A percentile compares a stretch with the other conserved stretches of the same genome.
phyloP scores from a whole-genome alignment of 2,888 invertebrate genomes.

The Lepidocyrtoides sp. region DNA sequence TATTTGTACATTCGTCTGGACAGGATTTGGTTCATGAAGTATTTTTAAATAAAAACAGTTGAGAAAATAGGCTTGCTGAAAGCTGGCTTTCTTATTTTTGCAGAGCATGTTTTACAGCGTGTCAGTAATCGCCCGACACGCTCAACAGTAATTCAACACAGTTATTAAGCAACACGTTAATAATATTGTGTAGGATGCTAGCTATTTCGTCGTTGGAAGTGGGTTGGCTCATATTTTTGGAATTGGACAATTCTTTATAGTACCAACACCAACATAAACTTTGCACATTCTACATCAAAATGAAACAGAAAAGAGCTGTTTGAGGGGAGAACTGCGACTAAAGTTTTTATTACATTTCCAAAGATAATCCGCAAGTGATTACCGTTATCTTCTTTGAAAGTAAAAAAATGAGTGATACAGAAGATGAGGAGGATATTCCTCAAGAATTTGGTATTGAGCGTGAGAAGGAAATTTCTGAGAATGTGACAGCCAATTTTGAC shows the following conservation, averaged over 20 bases:
- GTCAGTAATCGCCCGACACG: slow-evolving; percentile 48
- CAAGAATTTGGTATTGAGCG: slow-evolving; percentile 60
- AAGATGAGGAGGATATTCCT: slow-evolving; percentile 68
- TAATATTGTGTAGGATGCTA: not conserved
- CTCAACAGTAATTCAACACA: not conserved
- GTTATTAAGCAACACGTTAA: not conserved
- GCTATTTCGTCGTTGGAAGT: not conserved
- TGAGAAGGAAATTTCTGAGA: slow-evolving; percentile 68
- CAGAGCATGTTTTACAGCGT: slow-evolving; percentile 22
- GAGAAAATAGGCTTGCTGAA: not conserved
- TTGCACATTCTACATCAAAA: not conserved
- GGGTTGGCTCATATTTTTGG: not conserved
- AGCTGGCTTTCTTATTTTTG: slow-evolving; percentile 19
- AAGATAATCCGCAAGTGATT: not conserved
- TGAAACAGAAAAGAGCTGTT: not conserved
- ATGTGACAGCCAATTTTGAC: slow-evolving; percentile 67
- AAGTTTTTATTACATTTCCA: not conserved
- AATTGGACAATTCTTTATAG: not conserved
- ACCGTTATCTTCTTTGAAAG: no score
- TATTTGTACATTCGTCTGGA: not conserved
- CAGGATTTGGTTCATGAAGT: not conserved
- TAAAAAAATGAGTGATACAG: slow-evolving; percentile 69
- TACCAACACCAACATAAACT: not conserved
- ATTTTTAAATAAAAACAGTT: not conserved
- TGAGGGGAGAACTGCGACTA: not conserved